phyloP scores from a whole-genome alignment of 2,888 invertebrate species.

The Campoplex nolae region DNA sequence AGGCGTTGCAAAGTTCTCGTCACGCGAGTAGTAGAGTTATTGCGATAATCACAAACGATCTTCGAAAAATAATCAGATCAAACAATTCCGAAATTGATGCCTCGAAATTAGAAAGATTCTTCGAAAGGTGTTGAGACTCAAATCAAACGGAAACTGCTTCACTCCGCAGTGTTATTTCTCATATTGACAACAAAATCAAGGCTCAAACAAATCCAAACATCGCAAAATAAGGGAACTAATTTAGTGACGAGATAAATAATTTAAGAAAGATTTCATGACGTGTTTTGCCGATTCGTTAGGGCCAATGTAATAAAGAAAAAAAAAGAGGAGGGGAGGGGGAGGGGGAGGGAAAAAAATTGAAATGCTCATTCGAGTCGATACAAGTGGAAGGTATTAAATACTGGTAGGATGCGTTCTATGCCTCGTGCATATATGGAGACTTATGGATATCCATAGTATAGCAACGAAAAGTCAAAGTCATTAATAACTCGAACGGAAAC shows the following conservation, averaged over 20 bases:
- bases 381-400: slow-evolving; percentile 4
- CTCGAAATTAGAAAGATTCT: neutral
- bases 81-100: no score
- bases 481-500: slow-evolving; percentile 84
- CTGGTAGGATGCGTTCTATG: slow-evolving; percentile 18
- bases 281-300: neutral
- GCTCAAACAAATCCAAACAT: neutral
- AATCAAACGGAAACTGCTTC: neutral
- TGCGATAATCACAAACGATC: neutral
- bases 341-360: neutral
- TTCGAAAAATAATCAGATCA: no score
- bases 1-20: neutral
- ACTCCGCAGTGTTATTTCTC: neutral
- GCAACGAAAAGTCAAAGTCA: slow-evolving; percentile 84
- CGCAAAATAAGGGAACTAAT: neutral
- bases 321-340: no score
- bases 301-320: neutral
- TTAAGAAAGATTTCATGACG: neutral
- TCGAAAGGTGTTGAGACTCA: neutral
- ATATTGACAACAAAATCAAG: neutral
- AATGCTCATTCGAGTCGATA: neutral
- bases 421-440: slow-evolving; percentile 78
- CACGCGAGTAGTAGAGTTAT: neutral
- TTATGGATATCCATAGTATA: slow-evolving; percentile 83
- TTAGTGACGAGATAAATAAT: neutral